Evolutionary conservation across 2,888 invertebrate genomes (phyloP), one percentile per base, ranked within the genome.

Genomic region (Zhuqinia jingwanae): DNA sequence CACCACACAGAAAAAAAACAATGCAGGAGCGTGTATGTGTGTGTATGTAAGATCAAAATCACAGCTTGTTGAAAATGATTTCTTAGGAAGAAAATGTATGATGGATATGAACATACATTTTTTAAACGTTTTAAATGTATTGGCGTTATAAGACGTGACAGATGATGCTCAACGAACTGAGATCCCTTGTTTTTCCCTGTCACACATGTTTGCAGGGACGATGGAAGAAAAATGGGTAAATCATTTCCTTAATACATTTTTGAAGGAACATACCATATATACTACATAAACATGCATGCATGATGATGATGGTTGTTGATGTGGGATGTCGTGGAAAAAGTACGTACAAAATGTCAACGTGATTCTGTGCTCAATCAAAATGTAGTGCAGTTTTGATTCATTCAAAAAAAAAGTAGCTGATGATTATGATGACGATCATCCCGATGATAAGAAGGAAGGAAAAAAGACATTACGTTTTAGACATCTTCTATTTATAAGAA

Each of bases 391-490:
- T 68, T 73, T 85, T 6, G 36, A 79, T 79, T 78, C 78, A 84
- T 85, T 47, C 77, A 58, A n/a, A n/a, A n/a, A n/a, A n/a, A n/a
- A n/a, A n/a, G n/a, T n/a, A n/a, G n/a, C n/a, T 65, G 76, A 80
- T 56, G 36, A 56, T 30, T 17, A 27, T 68, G 22, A 11, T 78
- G 47, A 45, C 17, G 77, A 42, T 76, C 8, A 36, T 36, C 36
- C 8, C 8, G 53, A 27, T 17, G 22, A 45, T 25, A 58, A 63
- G 20, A 13, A 36, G 17, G 15, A 13, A 36, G 17, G 53, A 42
- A 77, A 73, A 85, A 85, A 79, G 84, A 85, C 85, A 73, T 85
- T 85, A 79, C 58, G 30, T 85, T 85, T 65, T 73, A 17, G 75
- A 45, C 63, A 45, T 22, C 27, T 30, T 80, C 63, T 70, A 82